Evolutionary conservation across 2,113 vertebrate genomes (phyloP), one percentile per base, ranked within the genome.

Genomic region (Hirundichthys speculiger): DNA sequence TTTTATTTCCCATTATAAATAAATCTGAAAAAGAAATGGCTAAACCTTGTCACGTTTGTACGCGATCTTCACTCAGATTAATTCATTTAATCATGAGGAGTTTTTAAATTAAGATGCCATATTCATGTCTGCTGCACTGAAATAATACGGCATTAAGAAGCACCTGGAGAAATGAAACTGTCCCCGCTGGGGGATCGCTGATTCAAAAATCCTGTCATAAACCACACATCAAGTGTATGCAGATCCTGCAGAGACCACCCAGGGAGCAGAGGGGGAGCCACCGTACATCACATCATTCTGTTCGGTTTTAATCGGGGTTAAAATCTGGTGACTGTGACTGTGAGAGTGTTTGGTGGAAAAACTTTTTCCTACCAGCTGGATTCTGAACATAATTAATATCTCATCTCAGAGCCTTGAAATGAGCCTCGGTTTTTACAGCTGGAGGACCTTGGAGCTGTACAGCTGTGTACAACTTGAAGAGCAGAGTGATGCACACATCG

Each of bases 331-430:
- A 69, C 64, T 55, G 80, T 79, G 58, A 69, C 64, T 55, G 69
- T 12, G 57, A 69, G 67, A 66, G 52, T 6, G 64, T 47, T 47
- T 84, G 78, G 57, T 83, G 75, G 73, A 74, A 90, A 84, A 75
- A 48, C 46, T 16, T 65, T 42, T 60, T 65, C 80, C 80, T n/a
- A n/a, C 66, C 77, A 25, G 62, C 30, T 51, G 70, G 79, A 73
- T 71, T 68, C 55, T 50, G 77, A 67, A 86, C 78, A 79, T 74
- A 87, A 90, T 90, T 87, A 86, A 87, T 89, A 81, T 80, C 87
- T 88, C 71, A 89, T 90, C 75, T 79, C 64, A 53, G 66, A 73
- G 55, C 80, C 82, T 81, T 85, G 70, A 82, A 86, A 87, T 75
- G 75, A 85, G 79, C 64, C 69, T 47, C 22, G 14, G 43, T 50